Conservation (phyloP, 2,888 invertebrate genomes). For the Cataglyphis livida region DNA sequence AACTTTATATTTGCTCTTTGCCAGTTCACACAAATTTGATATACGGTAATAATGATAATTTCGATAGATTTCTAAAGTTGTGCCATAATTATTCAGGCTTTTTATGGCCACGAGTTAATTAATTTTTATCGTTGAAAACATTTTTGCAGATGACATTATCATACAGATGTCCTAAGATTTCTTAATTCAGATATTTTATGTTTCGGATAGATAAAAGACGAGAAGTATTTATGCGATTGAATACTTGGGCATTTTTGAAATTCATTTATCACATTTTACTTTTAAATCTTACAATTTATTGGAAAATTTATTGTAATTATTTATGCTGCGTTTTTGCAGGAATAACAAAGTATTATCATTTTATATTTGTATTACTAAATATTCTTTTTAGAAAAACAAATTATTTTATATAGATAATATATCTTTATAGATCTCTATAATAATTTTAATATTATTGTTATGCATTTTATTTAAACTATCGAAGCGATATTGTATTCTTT, state of each 20-base stretch:
- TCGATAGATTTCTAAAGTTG: background rate
- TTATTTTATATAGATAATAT: background rate
- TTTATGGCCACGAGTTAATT: background rate
- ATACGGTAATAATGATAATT: background rate
- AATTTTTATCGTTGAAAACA: background rate
- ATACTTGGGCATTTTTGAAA: background rate
- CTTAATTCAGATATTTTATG: background rate
- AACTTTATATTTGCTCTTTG: background rate
- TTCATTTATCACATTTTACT: background rate
- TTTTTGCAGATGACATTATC: background rate
- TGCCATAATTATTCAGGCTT: background rate
- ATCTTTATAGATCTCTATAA: background rate
- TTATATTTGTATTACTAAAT: background rate
- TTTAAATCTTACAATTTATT: background rate
- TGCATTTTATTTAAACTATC: background rate
- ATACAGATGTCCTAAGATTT: background rate
- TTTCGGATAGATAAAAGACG: background rate
- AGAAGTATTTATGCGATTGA: background rate
- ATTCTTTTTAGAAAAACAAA: background rate
- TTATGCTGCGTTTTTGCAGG: background rate
- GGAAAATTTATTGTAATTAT: background rate
- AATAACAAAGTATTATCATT: background rate
- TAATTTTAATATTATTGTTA: background rate
- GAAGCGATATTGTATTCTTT: background rate
- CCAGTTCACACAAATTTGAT: background rate